Conservation (phyloP, 2,797 vertebrate species). For the Hephaestus fuliginosus region DNA sequence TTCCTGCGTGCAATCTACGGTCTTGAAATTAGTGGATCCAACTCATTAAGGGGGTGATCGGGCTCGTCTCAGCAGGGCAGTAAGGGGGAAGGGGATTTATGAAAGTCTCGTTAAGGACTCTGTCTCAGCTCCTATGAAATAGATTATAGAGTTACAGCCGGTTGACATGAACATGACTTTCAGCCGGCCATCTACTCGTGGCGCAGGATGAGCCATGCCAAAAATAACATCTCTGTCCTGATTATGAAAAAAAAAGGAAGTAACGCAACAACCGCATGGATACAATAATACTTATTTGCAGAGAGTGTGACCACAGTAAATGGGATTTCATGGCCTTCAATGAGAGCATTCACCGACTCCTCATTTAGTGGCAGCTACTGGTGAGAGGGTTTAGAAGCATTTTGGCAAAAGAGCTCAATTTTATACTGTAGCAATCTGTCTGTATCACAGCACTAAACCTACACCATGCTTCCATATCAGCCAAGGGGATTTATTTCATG, state of each 20-base stretch:
- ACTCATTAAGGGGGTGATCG: conserved; percentile 78
- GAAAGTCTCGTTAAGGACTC: conserved; percentile 58
- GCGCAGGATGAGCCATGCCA: conserved; percentile 33
- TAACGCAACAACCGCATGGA: conserved; percentile 30
- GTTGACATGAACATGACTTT: conserved; percentile 44
- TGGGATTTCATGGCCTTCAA: conserved; percentile 65
- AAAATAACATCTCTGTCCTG: conserved; percentile 51
- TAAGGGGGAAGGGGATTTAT: conserved; percentile 50
- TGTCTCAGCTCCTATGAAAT: conserved; percentile 36
- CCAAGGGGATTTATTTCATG: conserved; percentile 57
- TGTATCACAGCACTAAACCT: conserved; percentile 44
- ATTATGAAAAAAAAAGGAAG: conserved; percentile 32
- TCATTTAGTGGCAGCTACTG: conserved; percentile 60
- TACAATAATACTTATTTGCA: conserved; percentile 41
- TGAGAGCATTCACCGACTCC: conserved; percentile 50
- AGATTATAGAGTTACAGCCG: conserved; percentile 45
- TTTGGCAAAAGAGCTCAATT: conserved; percentile 54
- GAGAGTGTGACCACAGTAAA: conserved; percentile 43
- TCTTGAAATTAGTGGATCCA: conserved; percentile 67
- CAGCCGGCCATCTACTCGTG: conserved; percentile 21
- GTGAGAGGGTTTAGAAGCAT: conserved; percentile 52
- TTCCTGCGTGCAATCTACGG: conserved; percentile 56
- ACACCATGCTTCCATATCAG: conserved; percentile 57
- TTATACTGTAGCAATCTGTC: conserved; percentile 46
- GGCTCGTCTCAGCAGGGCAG: conserved; percentile 57